Evolutionary conservation across 2,113 vertebrate genomes (phyloP).

Genomic region (Sorex fumeus): DNA sequence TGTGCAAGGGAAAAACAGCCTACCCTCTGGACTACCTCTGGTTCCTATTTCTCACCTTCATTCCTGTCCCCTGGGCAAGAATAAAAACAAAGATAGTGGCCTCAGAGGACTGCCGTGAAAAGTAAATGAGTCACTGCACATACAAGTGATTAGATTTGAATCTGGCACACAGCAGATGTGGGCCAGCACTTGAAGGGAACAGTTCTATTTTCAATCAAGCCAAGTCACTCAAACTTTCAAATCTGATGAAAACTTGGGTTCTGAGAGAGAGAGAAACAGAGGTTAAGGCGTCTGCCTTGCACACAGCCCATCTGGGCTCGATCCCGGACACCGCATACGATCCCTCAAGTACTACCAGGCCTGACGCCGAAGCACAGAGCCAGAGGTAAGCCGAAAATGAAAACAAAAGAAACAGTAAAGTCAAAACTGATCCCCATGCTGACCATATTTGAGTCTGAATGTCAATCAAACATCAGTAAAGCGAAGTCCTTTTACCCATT

Average conservation of each 20-base stretch:
- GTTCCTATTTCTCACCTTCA: background rate
- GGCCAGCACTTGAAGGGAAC: background rate
- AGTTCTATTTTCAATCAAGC: constrained; percentile 37
- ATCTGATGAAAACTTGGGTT: background rate
- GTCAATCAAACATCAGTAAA: constrained; percentile 22
- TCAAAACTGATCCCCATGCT: background rate
- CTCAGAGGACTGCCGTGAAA: background rate
- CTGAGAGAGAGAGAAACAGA: background rate
- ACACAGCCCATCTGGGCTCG: too few relatives aligned
- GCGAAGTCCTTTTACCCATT: background rate
- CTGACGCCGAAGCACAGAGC: too few relatives aligned
- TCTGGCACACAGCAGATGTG: background rate
- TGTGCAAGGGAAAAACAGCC: too few relatives aligned
- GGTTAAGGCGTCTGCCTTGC: too few relatives aligned
- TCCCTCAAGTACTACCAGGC: too few relatives aligned
- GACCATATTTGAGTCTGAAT: constrained; percentile 24
- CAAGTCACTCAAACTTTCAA: background rate
- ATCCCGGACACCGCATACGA: too few relatives aligned
- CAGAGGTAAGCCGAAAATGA: too few relatives aligned
- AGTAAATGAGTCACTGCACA: constrained; percentile 1
- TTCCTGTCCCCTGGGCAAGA: background rate
- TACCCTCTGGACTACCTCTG: too few relatives aligned
- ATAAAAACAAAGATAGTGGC: background rate
- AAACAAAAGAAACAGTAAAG: background rate
- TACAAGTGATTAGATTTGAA: background rate